Base-by-base conservation (phyloP, 2,888 invertebrate species). In the Drosophila siamana region DNA sequence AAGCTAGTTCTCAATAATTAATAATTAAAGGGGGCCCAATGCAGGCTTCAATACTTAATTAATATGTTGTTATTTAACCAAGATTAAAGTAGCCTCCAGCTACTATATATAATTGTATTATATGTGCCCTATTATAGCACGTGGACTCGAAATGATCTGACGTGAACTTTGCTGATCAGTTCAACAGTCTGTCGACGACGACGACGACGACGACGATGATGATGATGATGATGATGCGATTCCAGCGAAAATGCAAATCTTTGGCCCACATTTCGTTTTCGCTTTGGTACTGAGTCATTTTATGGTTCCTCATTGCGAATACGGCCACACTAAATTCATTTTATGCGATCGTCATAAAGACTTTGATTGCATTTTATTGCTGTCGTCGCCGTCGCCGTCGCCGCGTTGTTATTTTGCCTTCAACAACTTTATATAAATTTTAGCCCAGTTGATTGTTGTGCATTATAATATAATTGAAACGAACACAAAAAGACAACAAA, bases 351-450 rank as follows among this genome's bases (percentile, higher is more conserved):
- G 36, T 2, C 15, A 38, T 15, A 38, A 38, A 38, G 36, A 38
- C 16, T 61, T 73, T 76, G 73, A 79, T 78, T 75, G 73, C 66
- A 64, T 69, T 79, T 78, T 72, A 75, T 69, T 72, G 60, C 43
- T 56, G 73, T 40, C n/a, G 28, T 28, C 9, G 24, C 19, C 19
- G n/a, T 22, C 22, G 22, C 3, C 56, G 19, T 61, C 63, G 47
- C 66, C 64, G 69, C 57, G 13, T 33, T 36, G 24, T 19, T 55
- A 38, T 24, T 24, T 44, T 44, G 22, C 19, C n/a, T 44, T 19
- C 11, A 41, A 41, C 15, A 41, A 41, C 13, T 11, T 19, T 41
- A 41, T 41, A 41, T 19, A 41, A 24, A 33, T 44, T 28, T 54
- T 4, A 41, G 41, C 11, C 19, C 16, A 19, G 41, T 19, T 41